Conservation (phyloP, 2,888 invertebrate genomes). For the Drosophila sordidula region DNA sequence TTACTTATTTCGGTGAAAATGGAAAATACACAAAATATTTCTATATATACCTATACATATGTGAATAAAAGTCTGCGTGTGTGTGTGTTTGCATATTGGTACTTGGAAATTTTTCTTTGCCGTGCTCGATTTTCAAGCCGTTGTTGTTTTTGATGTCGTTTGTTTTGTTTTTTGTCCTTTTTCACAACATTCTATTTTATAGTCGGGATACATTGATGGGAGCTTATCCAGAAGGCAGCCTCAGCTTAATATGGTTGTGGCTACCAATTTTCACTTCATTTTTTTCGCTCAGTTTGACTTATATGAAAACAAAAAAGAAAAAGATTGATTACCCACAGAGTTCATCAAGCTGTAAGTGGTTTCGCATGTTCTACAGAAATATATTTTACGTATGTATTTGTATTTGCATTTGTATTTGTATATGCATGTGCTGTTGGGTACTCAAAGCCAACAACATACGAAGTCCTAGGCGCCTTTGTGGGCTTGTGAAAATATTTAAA, state of each 20-base stretch:
- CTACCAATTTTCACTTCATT: slow-evolving; percentile 43
- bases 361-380: slow-evolving; percentile 70
- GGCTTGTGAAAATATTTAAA: slow-evolving; percentile 78
- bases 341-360: slow-evolving; percentile 67
- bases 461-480: slow-evolving; percentile 50
- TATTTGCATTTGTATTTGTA: slow-evolving; percentile 4
- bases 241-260: slow-evolving; percentile 45
- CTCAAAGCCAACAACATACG: slow-evolving; percentile 18
- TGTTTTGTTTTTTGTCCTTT: slow-evolving; percentile 36
- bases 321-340: slow-evolving; percentile 75
- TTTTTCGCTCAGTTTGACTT: slow-evolving; percentile 69
- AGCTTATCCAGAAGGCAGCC: slow-evolving; percentile 30
- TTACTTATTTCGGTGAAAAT: slow-evolving; percentile 81
- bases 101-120: slow-evolving; percentile 54
- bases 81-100: slow-evolving; percentile 25
- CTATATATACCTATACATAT: slow-evolving; percentile 15
- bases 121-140: slow-evolving; percentile 29
- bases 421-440: slow-evolving; percentile 7
- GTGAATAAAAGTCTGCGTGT: slow-evolving; percentile 10
- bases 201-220: slow-evolving; percentile 60
- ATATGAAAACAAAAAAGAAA: slow-evolving; percentile 51
- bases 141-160: slow-evolving; percentile 43
- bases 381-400: slow-evolving; percentile 38
- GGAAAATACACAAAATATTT: slow-evolving; percentile 69
- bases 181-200: slow-evolving; percentile 49